Conservation (phyloP, 2,113 vertebrate genomes). For the Atrichornis clamosus region DNA sequence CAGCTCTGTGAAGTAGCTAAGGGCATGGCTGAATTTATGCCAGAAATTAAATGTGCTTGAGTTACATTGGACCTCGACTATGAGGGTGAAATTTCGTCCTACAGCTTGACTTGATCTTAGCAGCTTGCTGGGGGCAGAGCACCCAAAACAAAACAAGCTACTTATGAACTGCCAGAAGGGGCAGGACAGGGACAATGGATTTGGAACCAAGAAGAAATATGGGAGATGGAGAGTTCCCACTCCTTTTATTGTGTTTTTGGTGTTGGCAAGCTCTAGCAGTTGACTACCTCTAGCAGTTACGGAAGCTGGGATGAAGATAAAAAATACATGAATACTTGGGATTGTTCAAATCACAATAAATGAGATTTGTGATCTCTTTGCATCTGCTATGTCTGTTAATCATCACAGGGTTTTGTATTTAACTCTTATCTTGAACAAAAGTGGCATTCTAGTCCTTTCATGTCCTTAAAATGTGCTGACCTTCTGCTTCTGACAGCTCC, state of each 20-base stretch:
- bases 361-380: neutral
- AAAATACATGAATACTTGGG: neutral
- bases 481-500: neutral
- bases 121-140: neutral
- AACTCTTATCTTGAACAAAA: neutral
- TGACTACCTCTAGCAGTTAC: neutral
- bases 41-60: neutral
- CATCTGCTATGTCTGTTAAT: neutral
- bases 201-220: neutral
- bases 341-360: neutral
- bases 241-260: neutral
- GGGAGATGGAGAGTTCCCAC: neutral
- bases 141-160: neutral
- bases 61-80: neutral
- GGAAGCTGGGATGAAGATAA: neutral
- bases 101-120: neutral
- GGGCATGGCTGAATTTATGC: neutral
- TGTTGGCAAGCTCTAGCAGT: neutral
- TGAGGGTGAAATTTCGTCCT: neutral
- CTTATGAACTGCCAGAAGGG: neutral
- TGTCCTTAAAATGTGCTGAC: neutral
- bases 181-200: neutral
- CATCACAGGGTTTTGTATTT: neutral
- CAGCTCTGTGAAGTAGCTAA: neutral
- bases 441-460: neutral